Evolutionary conservation across 2,797 vertebrate genomes (phyloP), one percentile per base, ranked within the genome.

Genomic region (Perodicticus potto): DNA sequence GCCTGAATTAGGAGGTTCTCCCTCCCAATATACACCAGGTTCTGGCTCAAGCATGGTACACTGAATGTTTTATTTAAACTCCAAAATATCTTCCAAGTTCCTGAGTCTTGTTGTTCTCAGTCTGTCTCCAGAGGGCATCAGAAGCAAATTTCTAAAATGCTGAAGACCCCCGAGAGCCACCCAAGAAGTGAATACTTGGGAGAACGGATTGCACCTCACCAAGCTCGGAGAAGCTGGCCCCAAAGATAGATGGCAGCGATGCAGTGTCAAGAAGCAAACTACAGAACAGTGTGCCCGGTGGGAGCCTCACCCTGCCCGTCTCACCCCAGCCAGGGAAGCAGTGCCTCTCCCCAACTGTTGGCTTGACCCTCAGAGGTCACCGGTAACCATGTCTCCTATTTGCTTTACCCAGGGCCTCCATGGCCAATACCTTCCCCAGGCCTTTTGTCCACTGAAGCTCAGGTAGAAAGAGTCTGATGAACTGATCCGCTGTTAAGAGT

Each of bases 61-160:
- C 2, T 40, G 14, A 86, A 59, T 69, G 32, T 61, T 91, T 73
- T 43, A 34, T 81, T 77, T 86, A 91, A 88, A 70, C 32, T 76
- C 32, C 59, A 49, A 83, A 83, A 59, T 86, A 85, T 25, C 32
- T 19, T 14, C 17, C 49, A 37, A 17, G 13, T 12, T 57, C 61
- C 40, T n/a, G 11, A 65, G 70, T 80, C 76, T 70, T 81, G 23
- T 69, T 67, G 14, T 76, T 55, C 23, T 12, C 43, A 37, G 7
- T 76, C 45, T 89, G 4, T 86, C 45, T 59, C 67, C 43, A 53
- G 87, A 61, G 45, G 45, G 14, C 34, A 55, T 70, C 32, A 16
- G 59, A 89, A 83, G 29, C 9, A 90, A 84, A 72, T 57, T 77
- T 17, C 45, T 81, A 43, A 83, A 69, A 72, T 34, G 25, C 70